A percentile compares a stretch with the other conserved stretches of the same genome.
These are phyloP conservation scores for Scalopus aquaticus DNA, from an alignment of 2,113 vertebrate genomes.

Conservation along the genomic window DNA sequence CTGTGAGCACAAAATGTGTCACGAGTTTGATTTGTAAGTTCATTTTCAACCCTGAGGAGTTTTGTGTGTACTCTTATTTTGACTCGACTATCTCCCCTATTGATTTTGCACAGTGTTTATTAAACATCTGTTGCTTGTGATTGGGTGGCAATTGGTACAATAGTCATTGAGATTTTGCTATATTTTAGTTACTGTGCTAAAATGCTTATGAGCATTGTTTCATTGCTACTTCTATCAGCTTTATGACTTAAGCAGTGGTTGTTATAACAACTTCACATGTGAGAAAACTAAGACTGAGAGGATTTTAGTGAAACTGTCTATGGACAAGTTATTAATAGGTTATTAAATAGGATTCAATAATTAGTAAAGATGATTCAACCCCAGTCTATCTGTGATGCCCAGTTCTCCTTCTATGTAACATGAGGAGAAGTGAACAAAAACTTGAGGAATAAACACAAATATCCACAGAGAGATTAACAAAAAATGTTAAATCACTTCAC, in stretches of 20 bases:
- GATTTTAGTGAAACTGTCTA: neutral
- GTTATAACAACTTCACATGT: neutral
- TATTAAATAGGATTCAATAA: neutral
- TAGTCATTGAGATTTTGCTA: neutral
- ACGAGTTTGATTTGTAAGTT: neutral
- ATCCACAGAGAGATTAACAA: neutral
- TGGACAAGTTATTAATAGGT: neutral
- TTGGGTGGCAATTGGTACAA: neutral
- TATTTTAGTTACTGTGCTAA: neutral
- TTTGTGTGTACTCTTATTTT: neutral
- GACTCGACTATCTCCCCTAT: neutral
- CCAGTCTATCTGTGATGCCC: neutral
- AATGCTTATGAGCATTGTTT: neutral
- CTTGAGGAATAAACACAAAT: neutral
- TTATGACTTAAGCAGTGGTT: neutral
- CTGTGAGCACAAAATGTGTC: neutral
- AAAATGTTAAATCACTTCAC: neutral
- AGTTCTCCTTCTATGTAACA: neutral
- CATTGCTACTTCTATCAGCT: neutral
- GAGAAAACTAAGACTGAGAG: neutral
- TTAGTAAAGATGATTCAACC: neutral
- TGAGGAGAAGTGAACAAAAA: neutral
- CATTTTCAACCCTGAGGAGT: neutral
- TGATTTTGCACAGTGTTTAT: slow-evolving; percentile 33
- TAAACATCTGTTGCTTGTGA: neutral